A percentile compares a stretch with the other conserved stretches of the same genome.
Evolutionary conservation across 2,113 vertebrate genomes (phyloP).

Genomic region (Haplochromis vanheusdeni): DNA sequence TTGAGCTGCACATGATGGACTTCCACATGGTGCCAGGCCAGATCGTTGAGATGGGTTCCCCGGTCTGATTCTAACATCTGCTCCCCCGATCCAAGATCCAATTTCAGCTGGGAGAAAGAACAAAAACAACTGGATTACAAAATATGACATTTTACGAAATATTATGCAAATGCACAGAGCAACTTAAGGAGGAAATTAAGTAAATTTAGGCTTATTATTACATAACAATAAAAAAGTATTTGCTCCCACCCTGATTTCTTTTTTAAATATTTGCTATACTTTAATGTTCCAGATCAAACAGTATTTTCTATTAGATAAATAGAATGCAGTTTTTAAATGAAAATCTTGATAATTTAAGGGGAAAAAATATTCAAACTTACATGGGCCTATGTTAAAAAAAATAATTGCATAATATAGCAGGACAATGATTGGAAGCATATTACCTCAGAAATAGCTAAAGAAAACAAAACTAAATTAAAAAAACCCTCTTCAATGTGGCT

Average conservation of each 20-base stretch:
- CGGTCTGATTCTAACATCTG: slow-evolving; percentile 71
- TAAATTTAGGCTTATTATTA: background rate
- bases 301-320: background rate
- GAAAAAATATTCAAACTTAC: background rate
- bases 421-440: background rate
- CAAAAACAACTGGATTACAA: background rate
- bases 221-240: background rate
- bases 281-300: background rate
- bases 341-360: background rate
- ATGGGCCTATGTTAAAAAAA: background rate
- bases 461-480: background rate
- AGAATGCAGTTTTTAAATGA: background rate
- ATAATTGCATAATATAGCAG: background rate
- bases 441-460: background rate
- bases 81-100: slow-evolving; percentile 76
- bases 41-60: slow-evolving; percentile 76
- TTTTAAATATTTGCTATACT: background rate
- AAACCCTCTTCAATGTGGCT: fast-evolving
- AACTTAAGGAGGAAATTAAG: background rate
- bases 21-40: slow-evolving; percentile 82
- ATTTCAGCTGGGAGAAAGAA: slow-evolving; percentile 71
- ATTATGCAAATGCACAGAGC: background rate
- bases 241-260: background rate
- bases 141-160: background rate
- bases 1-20: slow-evolving; percentile 59